A percentile compares a stretch with the other conserved stretches of the same genome.
These are phyloP conservation scores for Rhinoderma darwinii DNA, from an alignment of 2,113 vertebrate genomes.

Conservation along the genomic window DNA sequence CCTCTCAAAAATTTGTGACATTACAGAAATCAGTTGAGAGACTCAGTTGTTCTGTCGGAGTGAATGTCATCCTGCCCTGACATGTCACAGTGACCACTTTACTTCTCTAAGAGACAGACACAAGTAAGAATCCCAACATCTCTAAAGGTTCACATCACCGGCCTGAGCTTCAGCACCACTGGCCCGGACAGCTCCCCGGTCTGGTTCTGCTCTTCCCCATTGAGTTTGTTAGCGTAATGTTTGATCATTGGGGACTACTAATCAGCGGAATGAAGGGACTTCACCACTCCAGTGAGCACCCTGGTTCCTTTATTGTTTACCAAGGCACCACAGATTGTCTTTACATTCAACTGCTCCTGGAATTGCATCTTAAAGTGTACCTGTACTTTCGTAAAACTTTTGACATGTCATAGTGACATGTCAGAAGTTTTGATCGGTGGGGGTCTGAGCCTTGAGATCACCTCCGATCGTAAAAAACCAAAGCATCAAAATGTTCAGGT, in stretches of 20 bases:
- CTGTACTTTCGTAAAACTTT: too few relatives aligned
- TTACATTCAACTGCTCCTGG: neutral
- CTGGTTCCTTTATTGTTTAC: neutral
- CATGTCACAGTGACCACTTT: constrained; percentile 4
- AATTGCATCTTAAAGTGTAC: too few relatives aligned
- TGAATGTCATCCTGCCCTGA: neutral
- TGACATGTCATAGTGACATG: too few relatives aligned
- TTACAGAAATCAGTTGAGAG: neutral
- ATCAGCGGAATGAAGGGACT: neutral
- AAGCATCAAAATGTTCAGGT: too few relatives aligned
- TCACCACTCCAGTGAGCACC: neutral
- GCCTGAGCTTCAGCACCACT: neutral
- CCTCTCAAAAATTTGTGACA: neutral
- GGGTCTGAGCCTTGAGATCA: too few relatives aligned
- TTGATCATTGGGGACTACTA: neutral
- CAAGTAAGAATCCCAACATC: neutral
- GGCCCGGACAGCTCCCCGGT: neutral
- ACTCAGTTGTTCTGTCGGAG: neutral
- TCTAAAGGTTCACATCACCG: neutral
- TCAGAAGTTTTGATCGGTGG: too few relatives aligned
- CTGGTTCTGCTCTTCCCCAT: neutral
- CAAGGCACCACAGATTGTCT: neutral
- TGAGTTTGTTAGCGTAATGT: neutral
- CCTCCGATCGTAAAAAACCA: too few relatives aligned
- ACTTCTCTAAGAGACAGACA: too few relatives aligned